A percentile compares a stretch with the other conserved stretches of the same genome.
Conservation (phyloP, 2,113 vertebrate species). For the Eulemur macaco region DNA sequence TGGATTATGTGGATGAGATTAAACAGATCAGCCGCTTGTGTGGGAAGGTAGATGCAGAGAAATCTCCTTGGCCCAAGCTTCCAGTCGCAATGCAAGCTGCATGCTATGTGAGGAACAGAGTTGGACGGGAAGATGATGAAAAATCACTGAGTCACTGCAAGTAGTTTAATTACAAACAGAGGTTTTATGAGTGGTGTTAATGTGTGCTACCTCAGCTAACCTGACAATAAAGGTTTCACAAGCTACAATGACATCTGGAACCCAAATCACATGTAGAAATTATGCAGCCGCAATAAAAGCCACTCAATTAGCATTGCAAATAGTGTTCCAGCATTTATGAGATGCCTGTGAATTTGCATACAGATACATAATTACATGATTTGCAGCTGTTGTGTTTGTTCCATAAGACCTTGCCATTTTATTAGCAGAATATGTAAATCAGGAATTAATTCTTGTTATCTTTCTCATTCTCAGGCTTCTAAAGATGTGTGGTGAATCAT, state of each 20-base stretch:
- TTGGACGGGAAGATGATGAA: constrained; percentile 69
- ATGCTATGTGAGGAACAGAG: constrained; percentile 34
- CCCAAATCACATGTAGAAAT: constrained; percentile 85
- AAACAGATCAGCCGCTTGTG: constrained; percentile 14
- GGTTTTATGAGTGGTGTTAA: constrained; percentile 83
- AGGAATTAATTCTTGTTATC: constrained; percentile 78
- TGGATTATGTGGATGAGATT: constrained; percentile 17
- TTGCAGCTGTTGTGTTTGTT: constrained; percentile 88
- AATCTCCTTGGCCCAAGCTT: background rate
- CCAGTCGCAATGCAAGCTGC: background rate
- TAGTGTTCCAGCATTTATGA: constrained; percentile 86
- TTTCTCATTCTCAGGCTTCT: constrained; percentile 64
- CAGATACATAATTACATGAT: constrained; percentile 89
- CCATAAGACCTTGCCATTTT: constrained; percentile 84
- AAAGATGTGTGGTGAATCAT: constrained; percentile 74
- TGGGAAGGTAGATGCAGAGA: background rate
- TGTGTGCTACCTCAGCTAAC: constrained; percentile 86
- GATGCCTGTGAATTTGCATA: constrained; percentile 88
- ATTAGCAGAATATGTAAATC: constrained; percentile 84
- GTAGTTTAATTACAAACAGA: constrained; percentile 86
- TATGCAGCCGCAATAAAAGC: constrained; percentile 86
- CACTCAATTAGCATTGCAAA: constrained; percentile 89
- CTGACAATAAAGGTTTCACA: constrained; percentile 86
- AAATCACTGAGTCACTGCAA: constrained; percentile 77
- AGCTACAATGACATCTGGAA: constrained; percentile 88